Percentiles rank a stretch among this genome's conserved stretches.
phyloP scores from a whole-genome alignment of 1,140 invertebrate species.

The Parasteatoda tepidariorum region DNA sequence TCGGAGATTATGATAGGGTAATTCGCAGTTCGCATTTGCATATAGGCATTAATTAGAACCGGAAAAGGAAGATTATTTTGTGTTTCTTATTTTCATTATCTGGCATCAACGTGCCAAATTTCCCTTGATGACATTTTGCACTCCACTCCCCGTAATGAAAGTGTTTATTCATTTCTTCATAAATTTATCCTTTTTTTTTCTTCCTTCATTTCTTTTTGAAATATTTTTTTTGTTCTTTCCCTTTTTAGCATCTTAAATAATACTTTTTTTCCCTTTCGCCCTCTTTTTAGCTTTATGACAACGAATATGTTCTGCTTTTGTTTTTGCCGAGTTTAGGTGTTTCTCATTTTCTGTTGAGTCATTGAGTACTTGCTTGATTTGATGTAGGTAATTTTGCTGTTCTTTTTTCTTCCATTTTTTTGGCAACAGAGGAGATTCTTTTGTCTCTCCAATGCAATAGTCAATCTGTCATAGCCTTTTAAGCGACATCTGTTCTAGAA shows the following conservation, averaged over 20 bases:
- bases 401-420: no score
- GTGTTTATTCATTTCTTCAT: constrained; percentile 49
- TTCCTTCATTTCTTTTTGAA: constrained; percentile 16
- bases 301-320: no score
- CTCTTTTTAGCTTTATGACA: no score
- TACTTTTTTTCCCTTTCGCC: constrained; percentile 1
- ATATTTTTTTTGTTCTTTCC: neutral
- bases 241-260: constrained; percentile 4
- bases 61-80: constrained; percentile 27
- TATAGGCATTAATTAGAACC: constrained; percentile 52
- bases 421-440: no score
- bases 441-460: no score
- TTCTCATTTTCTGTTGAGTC: no score
- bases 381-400: no score
- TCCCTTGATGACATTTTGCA: constrained; percentile 47
- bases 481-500: no score
- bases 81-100: constrained; percentile 54
- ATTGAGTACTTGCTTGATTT: no score
- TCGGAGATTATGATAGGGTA: constrained; percentile 58
- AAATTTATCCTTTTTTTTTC: constrained; percentile 5
- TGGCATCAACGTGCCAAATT: constrained; percentile 33
- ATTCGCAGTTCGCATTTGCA: constrained; percentile 45
- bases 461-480: no score
- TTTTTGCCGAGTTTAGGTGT: no score
- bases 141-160: constrained; percentile 34